Base-by-base conservation (phyloP, 37 sponge, comb jelly and placozoan genomes). In the Halichondria panicea region DNA sequence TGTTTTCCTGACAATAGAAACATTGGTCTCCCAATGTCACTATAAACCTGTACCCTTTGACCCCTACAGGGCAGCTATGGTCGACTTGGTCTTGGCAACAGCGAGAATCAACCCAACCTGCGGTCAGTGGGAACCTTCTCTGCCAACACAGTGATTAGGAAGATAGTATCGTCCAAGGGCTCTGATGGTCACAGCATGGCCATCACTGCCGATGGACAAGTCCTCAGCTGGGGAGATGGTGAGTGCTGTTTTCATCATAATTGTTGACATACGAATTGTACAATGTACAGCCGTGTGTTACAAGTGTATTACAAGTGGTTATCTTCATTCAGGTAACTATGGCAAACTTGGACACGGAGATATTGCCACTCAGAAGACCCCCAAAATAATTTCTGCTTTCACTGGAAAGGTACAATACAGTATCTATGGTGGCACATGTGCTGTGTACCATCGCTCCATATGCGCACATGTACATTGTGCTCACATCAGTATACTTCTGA, bases 181-280 rank as follows among this genome's bases (percentile, higher is more conserved):
- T 84, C 86, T 22, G 93, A 93, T 80, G 93, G 97, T 3, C 93
- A 96, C 82, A 79, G 83, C 55, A 43, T 93, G 0, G 93, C 88
- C 11, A 74, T 96, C 27, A 87, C 87, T 63, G 40, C 56, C 13
- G 68, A 84, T 19, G 97, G 97, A 22, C 35, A 71, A 37, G 88
- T 92, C 18, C 93, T 90, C 67, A 92, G 93, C 78, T 96, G 97
- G 97, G 97, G 97, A 8, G 97, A 96, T 65, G 92, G 92, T 81
- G 71, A 82, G 55, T 81, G 59, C n/a, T n/a, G n/a, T n/a, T n/a
- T n/a, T n/a, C n/a, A n/a, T n/a, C n/a, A n/a, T n/a, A n/a, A 48
- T 48, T 11, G 69, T 67, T 8, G 9, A 67, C 40, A 41, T 11
- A 67, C n/a, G n/a, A 40, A 8, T 13, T 11, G 8, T 48, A 48